Percentiles rank a stretch among this genome's conserved stretches.
These are phyloP conservation scores for Entomyzon cyanotis DNA, from an alignment of 2,113 vertebrate genomes.

Conservation along the genomic window DNA sequence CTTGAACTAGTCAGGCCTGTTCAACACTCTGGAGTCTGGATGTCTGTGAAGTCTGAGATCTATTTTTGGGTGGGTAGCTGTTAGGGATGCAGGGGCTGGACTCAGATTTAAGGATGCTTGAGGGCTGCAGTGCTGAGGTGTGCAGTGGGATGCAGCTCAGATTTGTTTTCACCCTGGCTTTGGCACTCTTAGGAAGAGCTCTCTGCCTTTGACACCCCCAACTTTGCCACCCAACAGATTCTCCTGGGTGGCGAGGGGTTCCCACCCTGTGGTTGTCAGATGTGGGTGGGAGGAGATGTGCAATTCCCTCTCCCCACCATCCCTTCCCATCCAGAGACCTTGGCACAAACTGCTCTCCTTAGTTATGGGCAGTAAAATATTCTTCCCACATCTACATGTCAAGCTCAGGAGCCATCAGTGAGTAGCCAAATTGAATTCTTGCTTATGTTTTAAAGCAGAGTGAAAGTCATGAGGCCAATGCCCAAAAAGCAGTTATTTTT, in stretches of 20 bases:
- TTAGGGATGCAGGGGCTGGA: neutral
- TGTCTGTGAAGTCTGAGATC: neutral
- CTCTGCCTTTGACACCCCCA: slow-evolving; percentile 22
- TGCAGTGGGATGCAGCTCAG: neutral
- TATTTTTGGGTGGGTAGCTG: neutral
- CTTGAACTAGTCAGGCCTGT: neutral
- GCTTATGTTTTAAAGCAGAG: slow-evolving; percentile 7
- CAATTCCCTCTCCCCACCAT: neutral
- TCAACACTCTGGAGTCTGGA: neutral
- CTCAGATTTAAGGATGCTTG: neutral
- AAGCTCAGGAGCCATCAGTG: neutral
- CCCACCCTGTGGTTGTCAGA: neutral
- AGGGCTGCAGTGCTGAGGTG: neutral
- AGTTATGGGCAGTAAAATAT: neutral
- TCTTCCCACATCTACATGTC: neutral
- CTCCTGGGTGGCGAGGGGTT: neutral
- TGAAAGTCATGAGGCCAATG: slow-evolving; percentile 13
- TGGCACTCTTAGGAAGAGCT: slow-evolving; percentile 1
- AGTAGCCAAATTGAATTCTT: neutral
- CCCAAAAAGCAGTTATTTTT: slow-evolving; percentile 24
- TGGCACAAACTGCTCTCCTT: neutral
- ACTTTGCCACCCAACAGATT: slow-evolving; percentile 13
- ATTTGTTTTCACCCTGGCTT: slow-evolving; percentile 29
- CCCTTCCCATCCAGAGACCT: neutral
- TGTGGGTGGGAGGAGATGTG: neutral